A percentile compares a stretch with the other conserved stretches of the same genome.
These are phyloP conservation scores for Aplysina aerophoba DNA, from an alignment of 37 sponge, comb jelly and placozoan species.

Conservation along the genomic window DNA sequence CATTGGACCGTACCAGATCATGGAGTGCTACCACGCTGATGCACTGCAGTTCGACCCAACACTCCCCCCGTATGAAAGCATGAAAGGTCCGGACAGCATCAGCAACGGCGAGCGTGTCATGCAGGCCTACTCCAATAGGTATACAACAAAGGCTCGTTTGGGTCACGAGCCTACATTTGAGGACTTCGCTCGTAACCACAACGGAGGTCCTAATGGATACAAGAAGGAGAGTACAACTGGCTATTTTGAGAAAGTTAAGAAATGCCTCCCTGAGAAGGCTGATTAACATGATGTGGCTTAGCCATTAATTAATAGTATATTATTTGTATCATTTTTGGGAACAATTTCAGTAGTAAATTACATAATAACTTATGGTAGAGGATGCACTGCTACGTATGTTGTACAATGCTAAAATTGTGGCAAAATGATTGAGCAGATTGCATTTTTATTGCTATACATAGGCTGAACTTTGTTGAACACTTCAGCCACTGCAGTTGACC, in stretches of 20 bases:
- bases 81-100: slow-evolving; percentile 24
- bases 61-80: slow-evolving; percentile 14
- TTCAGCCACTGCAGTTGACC: too few relatives aligned
- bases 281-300: too few relatives aligned
- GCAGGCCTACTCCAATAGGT: slow-evolving; percentile 36
- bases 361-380: too few relatives aligned
- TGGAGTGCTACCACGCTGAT: slow-evolving; percentile 43
- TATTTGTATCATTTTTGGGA: too few relatives aligned
- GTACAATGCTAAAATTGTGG: too few relatives aligned
- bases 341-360: too few relatives aligned
- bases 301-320: too few relatives aligned
- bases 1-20: slow-evolving; percentile 53
- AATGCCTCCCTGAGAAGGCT: too few relatives aligned
- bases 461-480: too few relatives aligned
- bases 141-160: slow-evolving; percentile 33
- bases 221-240: neutral
- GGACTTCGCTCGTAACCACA: slow-evolving; percentile 23
- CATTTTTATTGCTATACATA: too few relatives aligned
- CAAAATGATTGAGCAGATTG: too few relatives aligned
- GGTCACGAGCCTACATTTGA: slow-evolving; percentile 28
- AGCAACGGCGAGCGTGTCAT: neutral
- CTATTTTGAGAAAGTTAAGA: neutral
- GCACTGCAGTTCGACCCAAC: slow-evolving; percentile 31
- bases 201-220: slow-evolving; percentile 29
- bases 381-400: too few relatives aligned